phyloP scores from a whole-genome alignment of 2,113 vertebrate genomes.

The Chloropsis hardwickii region DNA sequence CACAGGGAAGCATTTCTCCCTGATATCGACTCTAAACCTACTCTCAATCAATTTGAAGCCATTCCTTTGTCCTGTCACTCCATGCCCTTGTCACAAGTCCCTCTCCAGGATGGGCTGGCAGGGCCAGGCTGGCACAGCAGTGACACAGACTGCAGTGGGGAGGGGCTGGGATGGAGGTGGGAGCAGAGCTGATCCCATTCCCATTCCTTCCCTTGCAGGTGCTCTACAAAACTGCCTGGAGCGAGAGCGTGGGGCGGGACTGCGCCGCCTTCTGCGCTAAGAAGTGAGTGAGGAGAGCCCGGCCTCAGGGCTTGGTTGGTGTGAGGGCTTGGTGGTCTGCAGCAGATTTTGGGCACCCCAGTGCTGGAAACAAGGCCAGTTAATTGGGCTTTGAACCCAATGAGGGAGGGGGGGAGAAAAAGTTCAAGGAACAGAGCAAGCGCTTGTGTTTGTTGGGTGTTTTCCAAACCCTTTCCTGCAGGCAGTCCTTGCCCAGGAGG shows the following conservation, averaged over 20 bases:
- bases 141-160: neutral
- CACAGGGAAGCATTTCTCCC: neutral
- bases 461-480: neutral
- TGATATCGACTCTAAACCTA: neutral
- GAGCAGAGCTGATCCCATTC: neutral
- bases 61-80: neutral
- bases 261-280: slow-evolving; percentile 90
- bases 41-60: fast-evolving
- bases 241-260: slow-evolving; percentile 88
- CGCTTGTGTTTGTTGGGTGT: fast-evolving
- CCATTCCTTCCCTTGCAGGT: slow-evolving; percentile 72
- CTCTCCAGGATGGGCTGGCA: neutral
- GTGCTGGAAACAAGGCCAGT: neutral
- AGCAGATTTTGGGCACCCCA: neutral
- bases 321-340: neutral
- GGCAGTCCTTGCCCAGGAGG: neutral
- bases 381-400: neutral
- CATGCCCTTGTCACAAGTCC: neutral
- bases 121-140: neutral
- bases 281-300: slow-evolving; percentile 75
- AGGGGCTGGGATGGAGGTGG: neutral
- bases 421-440: fast-evolving
- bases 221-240: slow-evolving; percentile 95
- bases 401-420: neutral
- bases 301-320: fast-evolving